A percentile compares a stretch with the other conserved stretches of the same genome.
phyloP scores from a whole-genome alignment of 1,140 invertebrate species.

The Drosophila cardini region DNA sequence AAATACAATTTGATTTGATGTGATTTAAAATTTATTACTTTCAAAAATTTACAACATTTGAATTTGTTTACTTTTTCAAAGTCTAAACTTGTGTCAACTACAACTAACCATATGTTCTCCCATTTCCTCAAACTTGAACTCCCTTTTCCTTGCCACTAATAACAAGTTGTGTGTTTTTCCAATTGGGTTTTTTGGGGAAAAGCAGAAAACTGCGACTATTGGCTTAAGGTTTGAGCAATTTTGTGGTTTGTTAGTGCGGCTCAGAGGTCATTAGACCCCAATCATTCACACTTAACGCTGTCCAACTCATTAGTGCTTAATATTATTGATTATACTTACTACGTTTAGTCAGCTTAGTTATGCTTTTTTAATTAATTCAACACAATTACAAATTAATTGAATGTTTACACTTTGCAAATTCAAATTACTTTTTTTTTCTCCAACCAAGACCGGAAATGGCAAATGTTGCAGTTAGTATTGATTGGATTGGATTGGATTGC shows the following conservation, averaged over 20 bases:
- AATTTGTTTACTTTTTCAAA: no score
- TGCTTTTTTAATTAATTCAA: conserved; percentile 8
- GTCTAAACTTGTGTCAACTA: no score
- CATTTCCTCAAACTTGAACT: no score
- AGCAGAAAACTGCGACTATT: not conserved
- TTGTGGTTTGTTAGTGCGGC: not conserved
- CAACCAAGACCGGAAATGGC: conserved; percentile 5
- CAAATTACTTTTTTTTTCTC: conserved; percentile 8
- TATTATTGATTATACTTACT: conserved; percentile 12
- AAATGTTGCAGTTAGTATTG: not conserved
- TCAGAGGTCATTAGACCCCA: conserved; percentile 5
- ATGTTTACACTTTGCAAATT: conserved; percentile 2
- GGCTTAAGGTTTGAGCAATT: not conserved
- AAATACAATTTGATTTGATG: not conserved
- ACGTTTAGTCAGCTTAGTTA: not conserved
- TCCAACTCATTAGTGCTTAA: not conserved
- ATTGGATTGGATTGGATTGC: not conserved
- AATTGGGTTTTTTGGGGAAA: not conserved
- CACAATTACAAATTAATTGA: conserved; percentile 17
- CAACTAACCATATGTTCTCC: no score
- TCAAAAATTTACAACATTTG: no score
- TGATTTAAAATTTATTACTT: no score
- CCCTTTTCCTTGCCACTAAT: no score
- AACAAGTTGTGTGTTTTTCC: not conserved
- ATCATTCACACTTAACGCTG: not conserved